Evolutionary conservation across 2,113 vertebrate species (phyloP).

Genomic region (Hyaena hyaena): DNA sequence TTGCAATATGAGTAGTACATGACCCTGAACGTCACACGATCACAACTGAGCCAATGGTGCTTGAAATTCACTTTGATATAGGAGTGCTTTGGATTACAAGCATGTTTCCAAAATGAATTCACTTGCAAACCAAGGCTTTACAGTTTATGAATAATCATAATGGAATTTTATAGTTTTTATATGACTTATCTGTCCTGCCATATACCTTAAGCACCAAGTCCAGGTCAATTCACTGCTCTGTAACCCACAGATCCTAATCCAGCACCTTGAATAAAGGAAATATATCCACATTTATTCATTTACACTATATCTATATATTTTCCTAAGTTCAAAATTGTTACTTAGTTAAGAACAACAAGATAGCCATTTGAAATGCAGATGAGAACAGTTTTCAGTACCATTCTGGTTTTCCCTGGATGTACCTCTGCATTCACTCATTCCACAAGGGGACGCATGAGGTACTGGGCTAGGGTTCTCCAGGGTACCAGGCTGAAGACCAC

Average conservation of each 20-base stretch:
- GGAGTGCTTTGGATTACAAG: too few species aligned
- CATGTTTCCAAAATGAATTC: too few species aligned
- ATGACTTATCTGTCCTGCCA: not conserved
- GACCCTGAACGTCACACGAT: too few species aligned
- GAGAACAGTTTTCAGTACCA: not conserved
- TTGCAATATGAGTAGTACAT: too few species aligned
- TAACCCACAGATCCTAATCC: not conserved
- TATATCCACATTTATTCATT: not conserved
- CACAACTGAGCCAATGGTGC: too few species aligned
- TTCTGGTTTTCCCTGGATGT: not conserved
- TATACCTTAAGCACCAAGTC: not conserved
- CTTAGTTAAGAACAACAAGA: not conserved
- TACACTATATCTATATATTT: not conserved
- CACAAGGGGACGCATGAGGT: not conserved
- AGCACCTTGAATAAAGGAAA: not conserved
- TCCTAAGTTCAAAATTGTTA: not conserved
- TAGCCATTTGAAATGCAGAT: not conserved
- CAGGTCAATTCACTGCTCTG: not conserved
- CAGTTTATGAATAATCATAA: not conserved
- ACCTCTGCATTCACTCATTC: not conserved
- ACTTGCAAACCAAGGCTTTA: too few species aligned
- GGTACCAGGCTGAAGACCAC: not conserved
- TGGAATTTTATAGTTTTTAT: not conserved
- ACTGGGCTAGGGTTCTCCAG: not conserved
- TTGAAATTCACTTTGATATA: too few species aligned